A percentile compares a stretch with the other conserved stretches of the same genome.
Evolutionary conservation across 2,113 vertebrate species (phyloP).

Genomic region (Prinia subflava): DNA sequence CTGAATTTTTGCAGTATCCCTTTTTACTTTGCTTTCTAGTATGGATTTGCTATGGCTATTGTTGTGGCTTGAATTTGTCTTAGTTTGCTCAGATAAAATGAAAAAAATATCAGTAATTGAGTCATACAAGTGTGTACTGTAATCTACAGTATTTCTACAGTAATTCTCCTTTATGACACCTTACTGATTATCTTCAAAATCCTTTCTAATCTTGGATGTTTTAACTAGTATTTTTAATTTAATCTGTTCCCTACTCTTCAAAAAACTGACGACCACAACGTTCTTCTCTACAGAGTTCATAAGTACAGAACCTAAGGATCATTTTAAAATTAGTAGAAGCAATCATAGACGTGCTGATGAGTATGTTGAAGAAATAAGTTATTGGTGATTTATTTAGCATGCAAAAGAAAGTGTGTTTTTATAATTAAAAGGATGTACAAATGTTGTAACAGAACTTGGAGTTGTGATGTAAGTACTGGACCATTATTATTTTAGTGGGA

Average conservation of each 20-base stretch:
- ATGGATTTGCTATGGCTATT: background rate
- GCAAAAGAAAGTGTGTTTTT: background rate
- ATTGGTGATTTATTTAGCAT: background rate
- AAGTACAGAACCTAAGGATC: background rate
- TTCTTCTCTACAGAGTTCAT: background rate
- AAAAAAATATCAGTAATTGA: background rate
- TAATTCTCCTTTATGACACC: background rate
- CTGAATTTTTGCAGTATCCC: background rate
- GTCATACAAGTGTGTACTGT: background rate
- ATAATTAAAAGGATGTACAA: background rate
- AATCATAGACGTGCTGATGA: background rate
- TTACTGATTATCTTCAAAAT: background rate
- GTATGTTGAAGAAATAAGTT: background rate
- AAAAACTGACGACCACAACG: background rate
- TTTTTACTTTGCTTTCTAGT: background rate
- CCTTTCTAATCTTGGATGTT: background rate
- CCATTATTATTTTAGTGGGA: conserved; percentile 2
- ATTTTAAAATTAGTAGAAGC: background rate
- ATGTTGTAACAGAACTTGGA: background rate
- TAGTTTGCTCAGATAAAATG: background rate
- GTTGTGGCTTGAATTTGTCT: background rate
- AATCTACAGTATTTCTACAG: too few relatives aligned
- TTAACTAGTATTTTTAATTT: background rate
- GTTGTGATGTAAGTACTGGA: background rate
- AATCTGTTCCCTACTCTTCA: background rate